Evolutionary conservation across 1,140 invertebrate species (phyloP), one percentile per base, ranked within the genome.

Genomic region (Subanguina moxae): DNA sequence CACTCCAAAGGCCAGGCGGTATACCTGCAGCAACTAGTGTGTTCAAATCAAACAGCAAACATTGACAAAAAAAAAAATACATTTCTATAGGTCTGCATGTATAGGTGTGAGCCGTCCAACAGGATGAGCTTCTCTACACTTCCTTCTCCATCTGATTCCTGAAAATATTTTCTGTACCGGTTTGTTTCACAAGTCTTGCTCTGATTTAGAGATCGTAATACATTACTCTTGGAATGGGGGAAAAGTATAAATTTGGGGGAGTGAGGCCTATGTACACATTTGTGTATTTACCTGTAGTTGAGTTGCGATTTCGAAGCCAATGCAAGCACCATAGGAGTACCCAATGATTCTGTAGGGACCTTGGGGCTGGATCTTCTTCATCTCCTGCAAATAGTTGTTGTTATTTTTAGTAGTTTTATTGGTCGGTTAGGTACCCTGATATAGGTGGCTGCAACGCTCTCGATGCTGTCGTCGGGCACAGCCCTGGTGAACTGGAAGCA

Each of bases 221-320:
- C n/a, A n/a, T n/a, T n/a, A n/a, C n/a, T n/a, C n/a, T n/a, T n/a
- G n/a, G n/a, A n/a, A n/a, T n/a, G n/a, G n/a, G n/a, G n/a, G n/a
- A n/a, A n/a, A n/a, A n/a, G n/a, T n/a, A n/a, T n/a, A n/a, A n/a
- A n/a, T n/a, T n/a, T n/a, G n/a, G n/a, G n/a, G n/a, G n/a, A n/a
- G n/a, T n/a, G n/a, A n/a, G n/a, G n/a, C n/a, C n/a, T n/a, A n/a
- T n/a, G n/a, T n/a, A n/a, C n/a, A n/a, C n/a, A n/a, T n/a, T n/a
- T n/a, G n/a, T n/a, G n/a, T n/a, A 38, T 5, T 38, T 38, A 38
- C 32, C 82, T 96, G 91, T 28, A 96, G 82, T 77, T 90, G 88
- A 11, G 89, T 75, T 1, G 89, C 90, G 88, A 97, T 95, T 85
- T 97, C 94, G 80, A 94, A 91, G 3, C 90, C 92, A 11, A 97